phyloP scores from a whole-genome alignment of 2,888 invertebrate species.

The Callimorpha dominula region DNA sequence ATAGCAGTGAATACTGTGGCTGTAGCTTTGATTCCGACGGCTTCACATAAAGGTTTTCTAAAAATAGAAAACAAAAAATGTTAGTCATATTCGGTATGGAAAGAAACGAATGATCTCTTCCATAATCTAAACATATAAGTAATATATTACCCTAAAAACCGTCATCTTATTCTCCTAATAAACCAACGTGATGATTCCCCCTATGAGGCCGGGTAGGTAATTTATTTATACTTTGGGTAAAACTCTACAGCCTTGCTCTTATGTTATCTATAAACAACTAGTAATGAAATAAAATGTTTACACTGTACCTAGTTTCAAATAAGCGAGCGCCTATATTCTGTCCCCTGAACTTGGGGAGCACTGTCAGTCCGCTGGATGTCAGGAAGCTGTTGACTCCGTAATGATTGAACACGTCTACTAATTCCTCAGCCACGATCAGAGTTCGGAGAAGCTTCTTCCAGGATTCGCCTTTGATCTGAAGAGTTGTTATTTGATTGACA shows the following conservation, averaged over 20 bases:
- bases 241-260: not conserved
- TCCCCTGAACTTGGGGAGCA: slow-evolving; percentile 70
- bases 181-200: not conserved
- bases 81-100: not conserved
- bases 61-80: slow-evolving; percentile 24
- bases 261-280: not conserved
- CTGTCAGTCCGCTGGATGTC: slow-evolving; percentile 77
- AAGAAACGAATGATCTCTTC: not conserved
- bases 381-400: slow-evolving; percentile 72
- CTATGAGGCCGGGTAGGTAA: not conserved
- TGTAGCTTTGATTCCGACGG: slow-evolving; percentile 61
- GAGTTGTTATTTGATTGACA: not conserved
- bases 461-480: slow-evolving; percentile 68
- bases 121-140: not conserved
- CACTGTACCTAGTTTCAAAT: slow-evolving; percentile 50
- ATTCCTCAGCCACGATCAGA: slow-evolving; percentile 60
- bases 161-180: not conserved
- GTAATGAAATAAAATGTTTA: not conserved
- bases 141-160: no score
- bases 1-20: slow-evolving; percentile 74
- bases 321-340: slow-evolving; percentile 79
- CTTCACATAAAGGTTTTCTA: slow-evolving; percentile 68
- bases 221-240: not conserved
- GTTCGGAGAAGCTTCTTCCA: slow-evolving; percentile 72
- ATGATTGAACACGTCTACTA: slow-evolving; percentile 68